Conservation (phyloP, 2,888 invertebrate genomes). For the Ptilodon capucinus region DNA sequence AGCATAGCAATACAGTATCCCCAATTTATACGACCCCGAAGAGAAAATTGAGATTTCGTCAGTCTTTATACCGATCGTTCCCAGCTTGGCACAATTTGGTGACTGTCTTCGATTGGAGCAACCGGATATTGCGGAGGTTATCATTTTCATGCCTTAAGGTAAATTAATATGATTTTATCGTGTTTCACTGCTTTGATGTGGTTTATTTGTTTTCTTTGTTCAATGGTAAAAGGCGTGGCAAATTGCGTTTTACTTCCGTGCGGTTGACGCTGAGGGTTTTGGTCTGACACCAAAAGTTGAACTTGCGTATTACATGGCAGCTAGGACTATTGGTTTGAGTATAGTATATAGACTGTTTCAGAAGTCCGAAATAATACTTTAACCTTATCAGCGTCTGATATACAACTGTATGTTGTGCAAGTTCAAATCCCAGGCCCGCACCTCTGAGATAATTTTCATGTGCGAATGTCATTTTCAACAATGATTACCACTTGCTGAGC, state of each 20-base stretch:
- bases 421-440: too few relatives aligned
- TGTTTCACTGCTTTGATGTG: constrained; percentile 54
- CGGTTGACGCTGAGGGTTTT: too few relatives aligned
- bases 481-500: too few relatives aligned
- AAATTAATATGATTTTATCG: constrained; percentile 59
- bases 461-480: too few relatives aligned
- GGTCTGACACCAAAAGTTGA: too few relatives aligned
- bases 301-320: too few relatives aligned
- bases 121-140: constrained; percentile 64
- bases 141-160: constrained; percentile 57
- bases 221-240: neutral
- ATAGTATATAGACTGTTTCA: too few relatives aligned
- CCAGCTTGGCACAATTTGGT: constrained; percentile 63
- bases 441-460: too few relatives aligned
- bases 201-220: constrained; percentile 40
- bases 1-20: neutral
- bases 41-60: constrained; percentile 71
- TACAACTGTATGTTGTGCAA: too few relatives aligned
- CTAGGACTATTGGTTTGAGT: too few relatives aligned
- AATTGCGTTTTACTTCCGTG: constrained; percentile 3
- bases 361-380: too few relatives aligned
- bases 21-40: constrained; percentile 38
- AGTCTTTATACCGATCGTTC: constrained; percentile 67
- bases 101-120: constrained; percentile 71
- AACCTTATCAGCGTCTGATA: too few relatives aligned